Percentiles rank a stretch among this genome's conserved stretches.
These are phyloP conservation scores for Anoncus sp. DNA, from an alignment of 2,888 invertebrate genomes.

Conservation along the genomic window DNA sequence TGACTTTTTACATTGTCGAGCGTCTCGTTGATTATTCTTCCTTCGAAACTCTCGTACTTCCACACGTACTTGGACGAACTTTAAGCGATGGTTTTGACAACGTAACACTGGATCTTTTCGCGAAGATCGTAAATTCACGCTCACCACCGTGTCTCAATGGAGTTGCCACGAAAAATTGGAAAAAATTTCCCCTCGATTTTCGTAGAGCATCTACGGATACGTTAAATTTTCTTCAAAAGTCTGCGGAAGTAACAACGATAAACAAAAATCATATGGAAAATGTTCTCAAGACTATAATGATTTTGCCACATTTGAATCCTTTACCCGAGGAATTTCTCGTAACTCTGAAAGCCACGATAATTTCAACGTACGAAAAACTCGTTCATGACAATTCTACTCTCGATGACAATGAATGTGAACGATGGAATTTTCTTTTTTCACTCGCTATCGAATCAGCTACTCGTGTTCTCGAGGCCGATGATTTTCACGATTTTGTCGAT, in stretches of 20 bases:
- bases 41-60: conserved; percentile 90
- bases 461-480: conserved; percentile 85
- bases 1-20: conserved; percentile 88
- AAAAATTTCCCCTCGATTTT: conserved; percentile 86
- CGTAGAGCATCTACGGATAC: conserved; percentile 74
- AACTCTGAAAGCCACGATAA: conserved; percentile 68
- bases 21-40: conserved; percentile 87
- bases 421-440: conserved; percentile 82
- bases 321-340: conserved; percentile 67
- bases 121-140: conserved; percentile 88
- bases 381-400: conserved; percentile 29
- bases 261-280: conserved; percentile 67
- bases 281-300: conserved; percentile 72
- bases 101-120: conserved; percentile 86
- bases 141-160: conserved; percentile 87
- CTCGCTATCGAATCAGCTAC: conserved; percentile 86
- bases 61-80: conserved; percentile 87
- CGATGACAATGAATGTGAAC: conserved; percentile 57
- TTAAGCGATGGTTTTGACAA: conserved; percentile 84
- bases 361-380: conserved; percentile 68
- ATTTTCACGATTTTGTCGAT: conserved; percentile 82
- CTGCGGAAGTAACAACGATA: conserved; percentile 71
- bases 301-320: conserved; percentile 77
- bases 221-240: conserved; percentile 67
- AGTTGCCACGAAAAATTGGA: conserved; percentile 86